These are phyloP conservation scores for Craseonycteris thonglongyai DNA, from an alignment of 2,113 vertebrate species.

Conservation along the genomic window DNA sequence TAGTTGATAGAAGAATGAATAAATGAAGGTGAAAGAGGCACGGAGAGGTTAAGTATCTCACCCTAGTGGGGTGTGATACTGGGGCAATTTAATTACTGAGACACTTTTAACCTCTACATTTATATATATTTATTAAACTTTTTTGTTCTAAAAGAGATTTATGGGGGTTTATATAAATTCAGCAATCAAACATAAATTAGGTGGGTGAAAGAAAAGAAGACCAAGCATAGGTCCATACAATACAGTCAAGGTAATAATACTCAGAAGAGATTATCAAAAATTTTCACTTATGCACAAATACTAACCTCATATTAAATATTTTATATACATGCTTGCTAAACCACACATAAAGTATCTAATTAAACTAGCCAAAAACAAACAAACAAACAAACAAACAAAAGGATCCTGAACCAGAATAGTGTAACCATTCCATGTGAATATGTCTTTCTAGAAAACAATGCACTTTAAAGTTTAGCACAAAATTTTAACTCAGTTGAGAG, in stretches of 20 bases:
- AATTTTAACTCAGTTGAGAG: not conserved
- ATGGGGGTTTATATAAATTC: not conserved
- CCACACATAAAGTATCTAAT: not conserved
- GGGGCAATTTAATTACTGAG: not conserved
- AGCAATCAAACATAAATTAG: not conserved
- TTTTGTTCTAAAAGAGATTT: not conserved
- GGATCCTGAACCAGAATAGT: not conserved
- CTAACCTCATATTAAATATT: not conserved
- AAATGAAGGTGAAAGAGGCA: not conserved
- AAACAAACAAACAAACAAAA: not conserved
- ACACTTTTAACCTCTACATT: not conserved
- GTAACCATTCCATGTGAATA: not conserved
- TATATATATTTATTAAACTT: not conserved
- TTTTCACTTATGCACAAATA: not conserved
- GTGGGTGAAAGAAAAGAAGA: not conserved
- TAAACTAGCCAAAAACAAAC: not conserved
- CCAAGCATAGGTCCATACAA: not conserved
- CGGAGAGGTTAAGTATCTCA: not conserved
- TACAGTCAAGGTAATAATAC: not conserved
- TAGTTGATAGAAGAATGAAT: not conserved
- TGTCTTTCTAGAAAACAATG: not conserved
- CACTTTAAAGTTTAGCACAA: not conserved
- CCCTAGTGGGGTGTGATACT: not conserved
- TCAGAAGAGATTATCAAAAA: not conserved
- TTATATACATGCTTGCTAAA: not conserved